These are phyloP conservation scores for Erpetoichthys calabaricus DNA, from an alignment of 2,797 vertebrate species.

Conservation along the genomic window DNA sequence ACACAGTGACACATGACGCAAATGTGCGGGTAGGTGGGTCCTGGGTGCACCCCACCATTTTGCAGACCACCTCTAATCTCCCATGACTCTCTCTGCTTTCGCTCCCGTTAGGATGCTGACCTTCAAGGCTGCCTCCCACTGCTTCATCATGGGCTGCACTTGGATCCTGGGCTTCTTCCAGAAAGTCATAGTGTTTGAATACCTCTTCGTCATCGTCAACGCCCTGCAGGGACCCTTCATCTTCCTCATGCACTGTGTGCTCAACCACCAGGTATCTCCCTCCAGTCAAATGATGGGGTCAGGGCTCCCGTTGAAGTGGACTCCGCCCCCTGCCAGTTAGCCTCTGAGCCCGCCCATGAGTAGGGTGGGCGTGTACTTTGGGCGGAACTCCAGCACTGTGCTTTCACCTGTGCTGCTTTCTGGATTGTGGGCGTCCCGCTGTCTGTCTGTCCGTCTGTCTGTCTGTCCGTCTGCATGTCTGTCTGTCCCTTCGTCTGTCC, in stretches of 20 bases:
- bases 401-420: too few relatives aligned
- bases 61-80: neutral
- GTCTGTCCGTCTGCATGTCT: too few relatives aligned
- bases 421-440: too few relatives aligned
- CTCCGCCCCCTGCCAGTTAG: neutral
- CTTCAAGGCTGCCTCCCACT: slow-evolving; percentile 46
- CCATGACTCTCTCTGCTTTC: neutral
- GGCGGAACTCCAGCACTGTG: neutral
- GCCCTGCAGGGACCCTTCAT: slow-evolving; percentile 51
- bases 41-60: neutral
- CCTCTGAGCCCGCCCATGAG: slow-evolving; percentile 3
- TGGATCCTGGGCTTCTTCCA: slow-evolving; percentile 47
- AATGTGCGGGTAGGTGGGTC: too few relatives aligned
- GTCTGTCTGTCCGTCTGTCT: too few relatives aligned
- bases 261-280: slow-evolving; percentile 39
- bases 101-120: slow-evolving; percentile 28
- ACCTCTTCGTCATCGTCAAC: slow-evolving; percentile 42
- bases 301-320: neutral
- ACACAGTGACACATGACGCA: too few relatives aligned
- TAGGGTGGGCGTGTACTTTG: neutral
- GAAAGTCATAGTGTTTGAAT: slow-evolving; percentile 25
- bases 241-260: slow-evolving; percentile 42
- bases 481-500: too few relatives aligned
- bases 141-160: slow-evolving; percentile 41
- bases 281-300: neutral